Base-by-base conservation (phyloP, 1,140 invertebrate species). In the Euschistus heros region DNA sequence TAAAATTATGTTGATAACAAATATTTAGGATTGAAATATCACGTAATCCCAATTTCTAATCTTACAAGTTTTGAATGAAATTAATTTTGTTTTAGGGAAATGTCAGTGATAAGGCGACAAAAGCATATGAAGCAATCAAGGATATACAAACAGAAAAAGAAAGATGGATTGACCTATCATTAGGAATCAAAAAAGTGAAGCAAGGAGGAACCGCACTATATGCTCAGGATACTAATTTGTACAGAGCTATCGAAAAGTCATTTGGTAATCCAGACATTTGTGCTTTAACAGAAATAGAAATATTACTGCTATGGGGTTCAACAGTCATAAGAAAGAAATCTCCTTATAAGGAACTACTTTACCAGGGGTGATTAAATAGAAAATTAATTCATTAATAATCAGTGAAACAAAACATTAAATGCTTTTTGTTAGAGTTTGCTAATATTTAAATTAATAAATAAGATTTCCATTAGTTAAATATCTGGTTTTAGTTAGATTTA, bases 211-310 rank as follows among this genome's bases (percentile, higher is more conserved):
- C 57, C 18, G 64, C 64, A 8, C 33, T 65, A 4, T 65, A 65
- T 27, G 44, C 30, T n/a, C 55, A 57, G 20, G 55, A 60, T 30
- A 57, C 55, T 26, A 60, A 65, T 22, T 13, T 65, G 17, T 65
- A 59, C 33, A 42, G 22, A 10, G 33, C 20, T 6, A 65, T 65
- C 13, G 44, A 65, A 17, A 61, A 61, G 7, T 59, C 52, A 1
- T 65, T 65, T 54, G 42, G n/a, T 14, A 27, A 22, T 33, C 22
- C 64, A 2, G 64, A 65, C 33, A 65, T 57, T 18, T 65, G 64
- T 44, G 8, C n/a, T 22, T 46, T 65, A 22, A 15, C 52, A 2
- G 64, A 59, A 57, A 44, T 65, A 4, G 55, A 57, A 22, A 46
- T 44, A 18, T 1, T 59, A 24, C 14, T 24, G 26, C n/a, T 14